Percentiles rank a stretch among this genome's conserved stretches.
These are phyloP conservation scores for Dasyurus viverrinus DNA, from an alignment of 2,113 vertebrate genomes.

Conservation along the genomic window DNA sequence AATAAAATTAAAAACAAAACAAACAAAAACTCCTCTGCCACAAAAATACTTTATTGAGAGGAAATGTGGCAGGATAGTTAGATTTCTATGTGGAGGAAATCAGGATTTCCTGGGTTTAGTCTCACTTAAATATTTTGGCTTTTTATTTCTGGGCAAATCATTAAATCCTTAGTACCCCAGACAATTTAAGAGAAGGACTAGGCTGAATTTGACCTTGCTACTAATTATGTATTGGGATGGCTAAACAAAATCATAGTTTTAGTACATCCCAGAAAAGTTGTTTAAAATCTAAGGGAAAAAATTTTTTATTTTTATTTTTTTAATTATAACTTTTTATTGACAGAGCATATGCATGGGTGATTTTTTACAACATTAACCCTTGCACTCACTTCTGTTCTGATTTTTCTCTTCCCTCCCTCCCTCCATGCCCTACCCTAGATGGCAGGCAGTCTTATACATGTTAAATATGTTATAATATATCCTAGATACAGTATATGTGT, in stretches of 20 bases:
- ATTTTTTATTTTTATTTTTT: too few species aligned
- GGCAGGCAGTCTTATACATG: too few species aligned
- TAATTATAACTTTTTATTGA: too few species aligned
- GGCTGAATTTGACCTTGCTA: neutral
- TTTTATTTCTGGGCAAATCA: neutral
- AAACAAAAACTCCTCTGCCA: neutral
- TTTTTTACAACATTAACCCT: too few species aligned
- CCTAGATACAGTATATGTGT: too few species aligned
- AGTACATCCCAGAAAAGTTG: neutral
- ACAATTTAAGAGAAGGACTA: neutral
- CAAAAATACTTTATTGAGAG: neutral
- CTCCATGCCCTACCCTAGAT: too few species aligned
- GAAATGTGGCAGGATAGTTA: neutral
- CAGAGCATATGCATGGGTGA: too few species aligned
- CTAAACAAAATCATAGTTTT: neutral
- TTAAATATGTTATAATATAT: too few species aligned
- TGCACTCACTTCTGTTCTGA: too few species aligned
- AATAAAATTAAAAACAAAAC: neutral
- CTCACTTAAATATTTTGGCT: neutral
- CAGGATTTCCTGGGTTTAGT: neutral
- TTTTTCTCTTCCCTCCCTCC: too few species aligned
- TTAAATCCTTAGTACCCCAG: neutral
- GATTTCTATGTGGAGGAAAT: neutral
- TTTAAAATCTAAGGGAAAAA: neutral
- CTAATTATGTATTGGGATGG: neutral